Evolutionary conservation across 1,140 invertebrate genomes (phyloP), one percentile per base, ranked within the genome.

Genomic region (Neelides sp.): DNA sequence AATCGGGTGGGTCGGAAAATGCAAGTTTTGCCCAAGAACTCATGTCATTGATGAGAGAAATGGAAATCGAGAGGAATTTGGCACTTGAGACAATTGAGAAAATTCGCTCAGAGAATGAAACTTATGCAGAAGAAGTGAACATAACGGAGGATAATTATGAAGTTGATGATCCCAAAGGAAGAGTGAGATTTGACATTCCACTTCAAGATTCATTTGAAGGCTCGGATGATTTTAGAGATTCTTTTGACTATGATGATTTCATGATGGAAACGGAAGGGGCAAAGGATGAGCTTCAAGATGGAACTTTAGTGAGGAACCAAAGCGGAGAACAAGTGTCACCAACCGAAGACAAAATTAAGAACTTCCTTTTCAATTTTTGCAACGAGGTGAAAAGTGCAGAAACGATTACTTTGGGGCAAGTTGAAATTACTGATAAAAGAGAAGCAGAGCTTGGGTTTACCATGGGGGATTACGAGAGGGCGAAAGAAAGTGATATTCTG

Each of bases 211-310:
- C 48, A 10, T 28, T 48, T 1, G 20, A 23, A 24, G 24, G 26
- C 10, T 22, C 37, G 5, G 44, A 39, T 22, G 23, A 49, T 22
- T 64, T 67, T 35, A 69, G 65, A 48, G 69, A 70, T 49, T 63
- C 64, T 10, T 70, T 67, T 48, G 61, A 64, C 0, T 67, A 69
- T 46, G 67, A 67, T 4, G 27, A 67, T 3, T 35, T 22, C 1
- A 30, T 34, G 17, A 30, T 17, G n/a, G 20, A 27, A 42, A 61
- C 45, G 3, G 15, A n/a, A 17, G 46, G 43, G 50, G 58, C 45
- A 24, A 49, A 32, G 24, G 30, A 32, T 40, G 22, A 52, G 12
- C 22, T 32, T 37, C 23, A 13, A 26, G 26, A 45, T 13, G 36
- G 30, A 34, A 22, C 30, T n/a, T 32, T 27, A 15, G 15, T 27